Conservation (phyloP, 1,140 invertebrate species). For the Pseudachorutes palmiensis region DNA sequence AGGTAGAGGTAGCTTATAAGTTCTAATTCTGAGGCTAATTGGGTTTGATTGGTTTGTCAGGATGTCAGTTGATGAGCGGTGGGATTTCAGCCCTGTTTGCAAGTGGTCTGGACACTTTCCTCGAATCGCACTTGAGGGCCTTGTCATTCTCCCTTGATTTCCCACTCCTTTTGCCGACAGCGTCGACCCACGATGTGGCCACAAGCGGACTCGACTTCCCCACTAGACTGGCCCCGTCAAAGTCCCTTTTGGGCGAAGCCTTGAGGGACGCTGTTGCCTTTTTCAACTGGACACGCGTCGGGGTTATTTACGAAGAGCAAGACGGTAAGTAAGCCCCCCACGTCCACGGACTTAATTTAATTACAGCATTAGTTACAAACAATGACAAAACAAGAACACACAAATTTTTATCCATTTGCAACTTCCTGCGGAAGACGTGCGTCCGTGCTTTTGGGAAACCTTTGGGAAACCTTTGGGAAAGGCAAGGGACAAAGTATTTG, state of each 20-base stretch:
- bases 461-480: too few species aligned
- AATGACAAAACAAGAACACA: too few species aligned
- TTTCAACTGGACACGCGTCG: slow-evolving; percentile 86
- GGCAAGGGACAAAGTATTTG: too few species aligned
- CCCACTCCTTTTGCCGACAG: slow-evolving; percentile 58
- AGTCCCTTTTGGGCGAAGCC: slow-evolving; percentile 70
- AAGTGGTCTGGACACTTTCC: slow-evolving; percentile 62
- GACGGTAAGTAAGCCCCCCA: slow-evolving; percentile 52
- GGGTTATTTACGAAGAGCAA: slow-evolving; percentile 85
- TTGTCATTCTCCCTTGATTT: slow-evolving; percentile 79
- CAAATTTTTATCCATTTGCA: too few species aligned
- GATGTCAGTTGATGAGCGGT: slow-evolving; percentile 73
- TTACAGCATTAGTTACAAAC: too few species aligned
- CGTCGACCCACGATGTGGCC: slow-evolving; percentile 28
- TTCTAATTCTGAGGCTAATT: too few species aligned
- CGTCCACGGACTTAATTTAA: too few species aligned
- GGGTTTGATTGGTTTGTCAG: slow-evolving; percentile 47
- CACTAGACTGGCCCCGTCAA: slow-evolving; percentile 80
- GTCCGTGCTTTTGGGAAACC: too few species aligned
- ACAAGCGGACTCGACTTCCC: slow-evolving; percentile 58
- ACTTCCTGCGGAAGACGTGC: too few species aligned
- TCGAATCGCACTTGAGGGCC: slow-evolving; percentile 77
- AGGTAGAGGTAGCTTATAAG: too few species aligned
- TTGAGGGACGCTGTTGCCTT: slow-evolving; percentile 79
- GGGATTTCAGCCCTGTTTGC: slow-evolving; percentile 85